Conservation (phyloP, 2,113 vertebrate genomes). For the Mungos mungo region DNA sequence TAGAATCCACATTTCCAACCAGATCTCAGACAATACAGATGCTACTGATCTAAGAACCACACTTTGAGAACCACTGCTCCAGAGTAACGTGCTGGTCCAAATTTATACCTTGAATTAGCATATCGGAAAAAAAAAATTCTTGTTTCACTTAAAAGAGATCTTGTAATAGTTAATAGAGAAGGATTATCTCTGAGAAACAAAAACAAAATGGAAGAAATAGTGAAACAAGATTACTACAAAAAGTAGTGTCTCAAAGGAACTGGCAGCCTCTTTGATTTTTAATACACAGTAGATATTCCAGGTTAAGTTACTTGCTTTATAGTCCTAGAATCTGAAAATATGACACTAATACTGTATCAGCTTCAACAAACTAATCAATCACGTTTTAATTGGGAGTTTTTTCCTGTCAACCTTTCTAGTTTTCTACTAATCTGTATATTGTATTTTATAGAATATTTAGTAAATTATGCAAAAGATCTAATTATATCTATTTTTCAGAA, state of each 20-base stretch:
- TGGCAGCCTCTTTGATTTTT: background rate
- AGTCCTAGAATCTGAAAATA: constrained; percentile 71
- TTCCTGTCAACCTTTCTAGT: constrained; percentile 72
- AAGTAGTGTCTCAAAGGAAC: background rate
- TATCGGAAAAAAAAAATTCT: background rate
- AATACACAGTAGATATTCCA: background rate
- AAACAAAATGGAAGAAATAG: background rate
- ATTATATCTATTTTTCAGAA: constrained; percentile 85
- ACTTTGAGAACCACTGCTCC: background rate
- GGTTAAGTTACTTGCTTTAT: background rate
- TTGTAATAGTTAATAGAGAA: background rate
- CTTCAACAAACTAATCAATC: constrained; percentile 80
- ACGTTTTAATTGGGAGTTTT: constrained; percentile 76
- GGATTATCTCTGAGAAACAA: background rate
- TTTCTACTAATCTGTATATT: constrained; percentile 77
- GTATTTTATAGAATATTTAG: constrained; percentile 80
- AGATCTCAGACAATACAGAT: background rate
- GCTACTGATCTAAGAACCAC: background rate
- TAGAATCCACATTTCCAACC: background rate
- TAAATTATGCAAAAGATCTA: constrained; percentile 84
- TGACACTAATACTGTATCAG: constrained; percentile 77
- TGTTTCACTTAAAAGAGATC: background rate
- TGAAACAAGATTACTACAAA: background rate
- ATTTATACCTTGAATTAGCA: background rate
- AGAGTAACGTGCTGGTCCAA: background rate